Evolutionary conservation across 2,113 vertebrate species (phyloP).

Genomic region (Catharus fuscescens): DNA sequence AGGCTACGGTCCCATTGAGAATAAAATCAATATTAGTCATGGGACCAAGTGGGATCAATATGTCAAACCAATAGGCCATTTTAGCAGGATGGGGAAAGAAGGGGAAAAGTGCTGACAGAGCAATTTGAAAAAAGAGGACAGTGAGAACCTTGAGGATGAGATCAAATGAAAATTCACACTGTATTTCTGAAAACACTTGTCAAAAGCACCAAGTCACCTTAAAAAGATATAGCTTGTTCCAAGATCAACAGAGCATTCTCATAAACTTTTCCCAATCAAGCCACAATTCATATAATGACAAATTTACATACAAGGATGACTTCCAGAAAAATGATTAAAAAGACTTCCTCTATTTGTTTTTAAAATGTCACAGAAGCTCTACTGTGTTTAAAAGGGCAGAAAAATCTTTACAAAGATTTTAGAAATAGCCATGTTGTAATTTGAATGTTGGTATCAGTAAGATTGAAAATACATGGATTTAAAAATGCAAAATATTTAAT

Average conservation of each 20-base stretch:
- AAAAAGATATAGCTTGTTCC: not conserved
- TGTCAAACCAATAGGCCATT: slow-evolving; percentile 44
- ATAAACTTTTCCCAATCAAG: not conserved
- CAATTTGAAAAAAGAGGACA: not conserved
- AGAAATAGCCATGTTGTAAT: not conserved
- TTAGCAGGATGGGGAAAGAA: not conserved
- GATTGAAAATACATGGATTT: not conserved
- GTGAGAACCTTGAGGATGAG: not conserved
- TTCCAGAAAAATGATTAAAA: not conserved
- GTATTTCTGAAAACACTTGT: not conserved
- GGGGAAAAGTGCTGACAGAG: slow-evolving; percentile 49
- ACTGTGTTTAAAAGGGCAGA: not conserved
- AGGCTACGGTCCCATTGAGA: slow-evolving; percentile 67
- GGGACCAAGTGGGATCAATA: slow-evolving; percentile 77
- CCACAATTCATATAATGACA: not conserved
- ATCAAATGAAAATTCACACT: not conserved
- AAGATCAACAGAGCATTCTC: not conserved
- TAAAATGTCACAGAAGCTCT: not conserved
- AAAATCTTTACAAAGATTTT: not conserved
- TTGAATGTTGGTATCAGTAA: not conserved
- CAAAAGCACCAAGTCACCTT: not conserved
- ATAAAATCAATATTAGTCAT: slow-evolving; percentile 86
- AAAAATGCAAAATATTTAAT: not conserved
- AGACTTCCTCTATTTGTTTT: not conserved
- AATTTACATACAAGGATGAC: not conserved